Evolutionary conservation across 2,113 vertebrate genomes (phyloP), one percentile per base, ranked within the genome.

Genomic region (Astur gentilis): DNA sequence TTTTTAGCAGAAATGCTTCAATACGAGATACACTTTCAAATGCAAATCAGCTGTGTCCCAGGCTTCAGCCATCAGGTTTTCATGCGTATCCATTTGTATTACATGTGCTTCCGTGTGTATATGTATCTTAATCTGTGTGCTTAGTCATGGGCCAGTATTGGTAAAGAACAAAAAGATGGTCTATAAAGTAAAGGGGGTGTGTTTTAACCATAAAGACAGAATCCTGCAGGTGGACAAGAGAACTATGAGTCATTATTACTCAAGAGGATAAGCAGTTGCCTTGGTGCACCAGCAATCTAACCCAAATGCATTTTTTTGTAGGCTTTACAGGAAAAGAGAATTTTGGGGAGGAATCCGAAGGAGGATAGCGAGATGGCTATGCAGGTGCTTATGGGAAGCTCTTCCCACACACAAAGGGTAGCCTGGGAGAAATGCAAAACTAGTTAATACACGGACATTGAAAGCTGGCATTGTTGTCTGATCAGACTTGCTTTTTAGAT

Each of bases 231-330:
- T 79, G 86, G 90, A 57, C 77, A 89, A 76, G 65, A 89, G 58
- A 72, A 55, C 2, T n/a, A 52, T 92, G 92, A 96, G 64, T 94
- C 83, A 93, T 60, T 72, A 78, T 94, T 96, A 55, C 72, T 89
- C 69, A 90, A 94, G 88, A 95, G 14, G 60, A 71, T 75, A 76
- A 92, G 80, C 27, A 87, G 47, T n/a, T 91, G 72, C 42, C 65
- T 93, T 73, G 69, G 83, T 84, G 47, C 83, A 87, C 86, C 47
- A 89, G 72, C 64, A 84, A 47, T 25, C 80, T 87, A 89, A 95
- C 72, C 90, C 34, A 2, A 5, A 47, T 34, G 45, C 19, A 45
- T 62, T 80, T 87, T 92, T 72, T 72, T 32, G 70, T 58, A 80
- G 58, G 82, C 73, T 88, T 93, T 54, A 88, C 87, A 88, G 75